phyloP scores from a whole-genome alignment of 2,797 vertebrate species.

The Arnoldichthys spilopterus region DNA sequence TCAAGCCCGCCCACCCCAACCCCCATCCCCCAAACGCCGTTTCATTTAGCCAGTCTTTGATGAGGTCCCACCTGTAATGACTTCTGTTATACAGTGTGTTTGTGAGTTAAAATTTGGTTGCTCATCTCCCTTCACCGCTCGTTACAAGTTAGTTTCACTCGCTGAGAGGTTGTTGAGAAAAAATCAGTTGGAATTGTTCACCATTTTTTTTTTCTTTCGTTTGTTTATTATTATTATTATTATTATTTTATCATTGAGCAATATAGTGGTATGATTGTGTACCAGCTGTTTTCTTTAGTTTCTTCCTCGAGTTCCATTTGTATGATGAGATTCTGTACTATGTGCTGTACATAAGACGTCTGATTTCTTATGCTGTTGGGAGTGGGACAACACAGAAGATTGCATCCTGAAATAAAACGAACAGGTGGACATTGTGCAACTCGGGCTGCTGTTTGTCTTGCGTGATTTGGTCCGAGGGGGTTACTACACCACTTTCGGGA shows the following conservation, averaged over 20 bases:
- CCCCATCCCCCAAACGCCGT: neutral
- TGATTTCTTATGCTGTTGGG: slow-evolving; percentile 74
- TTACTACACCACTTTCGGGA: no score
- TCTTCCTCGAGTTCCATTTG: slow-evolving; percentile 62
- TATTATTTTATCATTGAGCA: slow-evolving; percentile 30
- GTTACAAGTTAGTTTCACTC: slow-evolving; percentile 54
- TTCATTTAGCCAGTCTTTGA: neutral
- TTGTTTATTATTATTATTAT: slow-evolving; percentile 27
- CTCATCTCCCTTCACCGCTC: slow-evolving; percentile 16
- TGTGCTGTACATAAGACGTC: slow-evolving; percentile 75
- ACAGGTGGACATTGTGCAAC: slow-evolving; percentile 61
- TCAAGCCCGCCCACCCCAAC: no score
- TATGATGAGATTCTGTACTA: slow-evolving; percentile 72
- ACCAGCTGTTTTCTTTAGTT: neutral
- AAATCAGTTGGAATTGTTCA: slow-evolving; percentile 48
- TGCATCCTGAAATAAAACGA: slow-evolving; percentile 77
- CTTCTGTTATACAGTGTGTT: neutral
- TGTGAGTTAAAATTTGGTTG: slow-evolving; percentile 20
- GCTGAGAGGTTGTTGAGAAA: slow-evolving; percentile 38
- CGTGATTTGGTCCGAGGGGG: neutral
- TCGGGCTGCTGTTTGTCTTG: slow-evolving; percentile 21
- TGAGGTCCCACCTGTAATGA: neutral
- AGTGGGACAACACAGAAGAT: slow-evolving; percentile 65
- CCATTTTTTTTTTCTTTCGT: slow-evolving; percentile 30
- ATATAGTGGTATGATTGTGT: slow-evolving; percentile 32